phyloP scores from a whole-genome alignment of 2,113 vertebrate genomes.

The Phainopepla nitens region DNA sequence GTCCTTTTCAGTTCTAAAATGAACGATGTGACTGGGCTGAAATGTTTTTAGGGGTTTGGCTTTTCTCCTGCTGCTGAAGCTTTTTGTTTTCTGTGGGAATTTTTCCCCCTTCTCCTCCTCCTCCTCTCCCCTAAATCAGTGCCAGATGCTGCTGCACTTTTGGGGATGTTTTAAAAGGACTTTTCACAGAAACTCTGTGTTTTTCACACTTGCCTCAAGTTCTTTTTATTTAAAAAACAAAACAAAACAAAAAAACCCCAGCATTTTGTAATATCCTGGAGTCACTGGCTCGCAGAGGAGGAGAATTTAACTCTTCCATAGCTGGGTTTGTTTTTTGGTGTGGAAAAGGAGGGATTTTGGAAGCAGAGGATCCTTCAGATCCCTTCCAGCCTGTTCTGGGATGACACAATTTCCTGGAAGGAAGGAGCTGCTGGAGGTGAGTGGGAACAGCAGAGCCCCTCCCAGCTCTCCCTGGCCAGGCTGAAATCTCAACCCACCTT shows the following conservation, averaged over 20 bases:
- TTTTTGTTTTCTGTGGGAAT: background rate
- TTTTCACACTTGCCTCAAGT: background rate
- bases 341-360: background rate
- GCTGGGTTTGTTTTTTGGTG: background rate
- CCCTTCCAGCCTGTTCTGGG: background rate
- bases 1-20: background rate
- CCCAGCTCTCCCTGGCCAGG: background rate
- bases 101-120: background rate
- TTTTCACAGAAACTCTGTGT: background rate
- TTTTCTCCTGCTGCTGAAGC: background rate
- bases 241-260: background rate
- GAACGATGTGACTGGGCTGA: background rate
- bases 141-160: background rate
- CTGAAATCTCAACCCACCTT: background rate
- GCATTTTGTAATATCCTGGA: constrained; percentile 9
- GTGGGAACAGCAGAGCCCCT: background rate
- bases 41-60: background rate
- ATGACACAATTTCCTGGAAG: background rate
- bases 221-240: too few species aligned
- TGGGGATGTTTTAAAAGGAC: background rate
- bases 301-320: background rate
- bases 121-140: background rate
- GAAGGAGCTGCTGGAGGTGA: background rate
- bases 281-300: background rate
- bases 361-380: background rate